phyloP scores from a whole-genome alignment of 1,140 invertebrate species.

The Drosophila lowei region DNA sequence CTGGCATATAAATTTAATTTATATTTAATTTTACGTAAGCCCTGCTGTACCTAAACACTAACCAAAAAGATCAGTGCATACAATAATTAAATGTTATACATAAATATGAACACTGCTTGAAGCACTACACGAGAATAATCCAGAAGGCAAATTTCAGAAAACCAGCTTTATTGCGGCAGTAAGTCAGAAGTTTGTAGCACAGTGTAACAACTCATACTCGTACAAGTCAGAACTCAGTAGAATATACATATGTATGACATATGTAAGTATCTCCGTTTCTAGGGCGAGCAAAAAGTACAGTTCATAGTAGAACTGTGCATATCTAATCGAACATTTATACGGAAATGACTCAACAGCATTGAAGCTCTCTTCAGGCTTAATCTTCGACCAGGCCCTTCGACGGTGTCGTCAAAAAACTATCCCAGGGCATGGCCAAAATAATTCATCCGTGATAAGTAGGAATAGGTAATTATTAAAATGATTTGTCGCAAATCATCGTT shows the following conservation, averaged over 20 bases:
- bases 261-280: background rate
- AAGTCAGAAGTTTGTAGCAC: no score
- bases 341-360: conserved; percentile 12
- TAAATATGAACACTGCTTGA: no score
- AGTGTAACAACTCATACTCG: no score
- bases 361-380: conserved; percentile 27
- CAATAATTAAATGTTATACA: no score
- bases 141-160: no score
- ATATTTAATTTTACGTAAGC: no score
- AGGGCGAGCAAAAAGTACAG: background rate
- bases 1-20: no score
- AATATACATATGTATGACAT: no score
- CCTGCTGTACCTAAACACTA: no score
- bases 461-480: conserved; percentile 45
- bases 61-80: no score
- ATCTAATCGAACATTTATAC: background rate
- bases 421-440: conserved; percentile 13
- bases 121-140: no score
- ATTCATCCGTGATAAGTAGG: conserved; percentile 27
- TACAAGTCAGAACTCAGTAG: background rate
- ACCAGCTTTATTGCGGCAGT: no score
- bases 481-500: conserved; percentile 58
- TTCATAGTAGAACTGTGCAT: background rate
- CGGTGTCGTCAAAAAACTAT: conserved; percentile 15
- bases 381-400: conserved; percentile 24